Evolutionary conservation across 2,113 vertebrate species (phyloP), one percentile per base, ranked within the genome.

Genomic region (Circaetus gallicus): DNA sequence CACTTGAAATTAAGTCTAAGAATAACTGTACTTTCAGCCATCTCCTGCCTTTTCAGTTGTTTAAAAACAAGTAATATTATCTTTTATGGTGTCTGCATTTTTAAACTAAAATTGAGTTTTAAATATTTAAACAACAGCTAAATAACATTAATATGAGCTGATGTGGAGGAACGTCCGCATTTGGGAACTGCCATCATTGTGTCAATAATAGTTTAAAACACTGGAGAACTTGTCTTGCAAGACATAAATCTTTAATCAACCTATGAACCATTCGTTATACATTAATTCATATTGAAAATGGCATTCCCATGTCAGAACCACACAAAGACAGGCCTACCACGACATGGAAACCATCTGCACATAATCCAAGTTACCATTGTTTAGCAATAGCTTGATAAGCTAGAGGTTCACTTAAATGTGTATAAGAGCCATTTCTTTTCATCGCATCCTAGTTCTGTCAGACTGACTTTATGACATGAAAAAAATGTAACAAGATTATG

Each of bases 161-260:
- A 88, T 82, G 29, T 61, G 70, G 70, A 93, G 61, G 55, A 77
- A 89, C 55, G 77, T n/a, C 69, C 47, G 2, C n/a, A 43, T 85
- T 91, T 93, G 66, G 58, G 38, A 90, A 77, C n/a, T 77, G n/a
- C 29, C 55, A 67, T 86, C 34, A 40, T 40, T 71, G 21, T 85
- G 86, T 92, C 86, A 96, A 94, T 85, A 89, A 69, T n/a, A 71
- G 74, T 38, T 89, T 93, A 84, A 94, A 91, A 73, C 18, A 66
- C 50, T 21, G 10, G 58, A 72, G 12, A 78, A 93, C 18, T 61
- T 76, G 36, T 85, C 76, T 58, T 43, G 31, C 49, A 82, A 80
- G 40, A 66, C 49, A 91, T 93, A 95, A 95, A 95, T 92, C 34
- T 93, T 95, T 82, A 93, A 93, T 91, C 56, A 79, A 62, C 34